Percentiles rank a stretch among this genome's conserved stretches.
These are phyloP conservation scores for Syrista parreyssii DNA, from an alignment of 2,888 invertebrate genomes.

Conservation along the genomic window DNA sequence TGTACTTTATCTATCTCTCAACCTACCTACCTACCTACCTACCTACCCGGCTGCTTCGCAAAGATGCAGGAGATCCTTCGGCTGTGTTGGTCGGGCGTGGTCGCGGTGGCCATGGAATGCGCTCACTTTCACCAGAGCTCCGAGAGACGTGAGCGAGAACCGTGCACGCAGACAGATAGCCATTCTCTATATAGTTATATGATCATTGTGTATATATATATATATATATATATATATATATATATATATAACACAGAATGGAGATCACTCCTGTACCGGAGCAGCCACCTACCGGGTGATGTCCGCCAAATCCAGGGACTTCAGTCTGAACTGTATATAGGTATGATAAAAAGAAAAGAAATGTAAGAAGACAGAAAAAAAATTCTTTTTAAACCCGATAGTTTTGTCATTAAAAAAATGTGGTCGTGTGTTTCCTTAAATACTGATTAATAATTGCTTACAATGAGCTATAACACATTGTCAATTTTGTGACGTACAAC, in stretches of 20 bases:
- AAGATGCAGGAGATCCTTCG: conserved; percentile 33
- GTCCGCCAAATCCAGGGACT: conserved; percentile 12
- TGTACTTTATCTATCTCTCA: neutral
- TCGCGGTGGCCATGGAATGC: conserved; percentile 66
- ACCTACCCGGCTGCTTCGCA: conserved; percentile 13
- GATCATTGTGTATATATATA: neutral
- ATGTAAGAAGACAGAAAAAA: neutral
- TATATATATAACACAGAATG: conserved; percentile 19
- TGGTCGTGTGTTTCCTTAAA: neutral
- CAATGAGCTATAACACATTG: neutral
- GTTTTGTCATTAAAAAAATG: neutral
- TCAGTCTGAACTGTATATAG: rapidly evolving
- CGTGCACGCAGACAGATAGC: conserved; percentile 8
- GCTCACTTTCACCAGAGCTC: conserved; percentile 61
- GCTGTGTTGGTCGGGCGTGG: conserved; percentile 64
- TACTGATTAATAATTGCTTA: neutral
- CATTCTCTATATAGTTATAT: neutral
- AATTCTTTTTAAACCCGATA: neutral
- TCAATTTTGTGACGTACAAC: neutral
- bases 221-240: neutral
- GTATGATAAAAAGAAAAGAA: neutral
- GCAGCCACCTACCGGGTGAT: conserved; percentile 30
- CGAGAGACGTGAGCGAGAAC: conserved; percentile 48
- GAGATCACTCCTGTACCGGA: conserved; percentile 28
- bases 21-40: neutral